A percentile compares a stretch with the other conserved stretches of the same genome.
Conservation (phyloP, 2,888 invertebrate genomes). For the Chrysotoxum bicinctum region DNA sequence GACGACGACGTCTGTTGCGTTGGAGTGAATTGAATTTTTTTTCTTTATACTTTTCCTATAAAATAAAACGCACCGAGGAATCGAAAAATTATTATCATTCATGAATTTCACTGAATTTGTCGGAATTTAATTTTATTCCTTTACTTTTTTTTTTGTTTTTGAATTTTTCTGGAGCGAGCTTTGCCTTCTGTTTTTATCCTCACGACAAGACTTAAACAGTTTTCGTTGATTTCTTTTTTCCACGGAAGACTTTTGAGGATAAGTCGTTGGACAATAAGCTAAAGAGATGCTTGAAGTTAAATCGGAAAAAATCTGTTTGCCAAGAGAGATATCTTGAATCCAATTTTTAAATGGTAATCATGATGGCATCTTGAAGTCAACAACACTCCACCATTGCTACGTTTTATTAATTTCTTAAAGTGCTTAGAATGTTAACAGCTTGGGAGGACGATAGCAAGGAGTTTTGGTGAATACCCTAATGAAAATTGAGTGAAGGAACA, state of each 20-base stretch:
- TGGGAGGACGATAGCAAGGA: not conserved
- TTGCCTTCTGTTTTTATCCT: slow-evolving; percentile 40
- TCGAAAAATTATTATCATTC: slow-evolving; percentile 70
- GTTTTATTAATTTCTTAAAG: slow-evolving; percentile 24
- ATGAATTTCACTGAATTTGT: slow-evolving; percentile 64
- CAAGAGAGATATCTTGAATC: slow-evolving; percentile 60
- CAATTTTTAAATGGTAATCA: slow-evolving; percentile 60
- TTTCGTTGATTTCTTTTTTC: slow-evolving; percentile 13
- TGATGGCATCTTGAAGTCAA: slow-evolving; percentile 62
- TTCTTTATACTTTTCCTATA: slow-evolving; percentile 12
- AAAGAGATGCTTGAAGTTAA: slow-evolving; percentile 44
- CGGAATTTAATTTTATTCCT: slow-evolving; percentile 42
- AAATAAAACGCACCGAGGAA: slow-evolving; percentile 60
- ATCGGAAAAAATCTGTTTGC: slow-evolving; percentile 60
- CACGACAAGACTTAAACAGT: slow-evolving; percentile 50
- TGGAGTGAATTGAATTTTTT: slow-evolving; percentile 24
- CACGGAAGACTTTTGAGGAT: slow-evolving; percentile 4
- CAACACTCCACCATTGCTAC: slow-evolving; percentile 35
- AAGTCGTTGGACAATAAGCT: slow-evolving; percentile 22
- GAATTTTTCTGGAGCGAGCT: not conserved
- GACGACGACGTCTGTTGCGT: slow-evolving; percentile 27
- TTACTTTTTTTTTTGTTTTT: not conserved
- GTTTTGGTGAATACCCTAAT: not conserved
- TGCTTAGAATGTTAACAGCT: not conserved
- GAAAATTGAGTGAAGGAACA: slow-evolving; percentile 8